A percentile compares a stretch with the other conserved stretches of the same genome.
These are phyloP conservation scores for Nesidiocoris tenuis DNA, from an alignment of 2,888 invertebrate genomes.

Conservation along the genomic window DNA sequence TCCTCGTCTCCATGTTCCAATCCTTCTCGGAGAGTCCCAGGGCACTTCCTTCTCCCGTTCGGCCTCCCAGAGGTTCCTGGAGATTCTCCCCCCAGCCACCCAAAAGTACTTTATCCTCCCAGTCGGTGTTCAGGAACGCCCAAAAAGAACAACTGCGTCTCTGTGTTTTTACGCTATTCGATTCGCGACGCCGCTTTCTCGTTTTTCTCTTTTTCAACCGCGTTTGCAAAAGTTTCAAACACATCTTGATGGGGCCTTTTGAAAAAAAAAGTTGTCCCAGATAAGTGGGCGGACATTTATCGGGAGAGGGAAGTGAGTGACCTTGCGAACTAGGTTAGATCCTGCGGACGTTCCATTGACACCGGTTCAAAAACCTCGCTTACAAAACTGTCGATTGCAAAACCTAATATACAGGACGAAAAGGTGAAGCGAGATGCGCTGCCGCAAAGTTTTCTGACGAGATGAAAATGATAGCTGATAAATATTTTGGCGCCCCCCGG, in stretches of 20 bases:
- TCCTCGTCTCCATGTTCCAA: too few relatives aligned
- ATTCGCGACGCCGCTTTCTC: too few relatives aligned
- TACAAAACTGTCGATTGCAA: neutral
- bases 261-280: neutral
- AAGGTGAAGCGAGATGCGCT: neutral
- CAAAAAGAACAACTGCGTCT: too few relatives aligned
- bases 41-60: too few relatives aligned
- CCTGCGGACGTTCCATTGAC: neutral
- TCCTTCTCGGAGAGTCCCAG: too few relatives aligned
- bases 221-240: neutral
- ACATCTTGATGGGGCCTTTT: neutral
- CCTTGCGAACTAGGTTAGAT: neutral
- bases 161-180: too few relatives aligned
- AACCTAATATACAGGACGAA: neutral
- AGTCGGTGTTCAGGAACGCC: too few relatives aligned
- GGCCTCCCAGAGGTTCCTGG: too few relatives aligned
- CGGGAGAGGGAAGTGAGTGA: neutral
- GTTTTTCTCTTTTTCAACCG: neutral
- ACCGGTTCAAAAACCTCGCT: neutral
- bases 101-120: too few relatives aligned
- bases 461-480: conserved; percentile 39
- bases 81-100: too few relatives aligned
- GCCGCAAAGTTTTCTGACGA: conserved; percentile 38
- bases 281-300: neutral
- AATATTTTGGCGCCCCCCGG: conserved; percentile 26